Evolutionary conservation across 2,113 vertebrate species (phyloP).

Genomic region (Oxyura jamaicensis): DNA sequence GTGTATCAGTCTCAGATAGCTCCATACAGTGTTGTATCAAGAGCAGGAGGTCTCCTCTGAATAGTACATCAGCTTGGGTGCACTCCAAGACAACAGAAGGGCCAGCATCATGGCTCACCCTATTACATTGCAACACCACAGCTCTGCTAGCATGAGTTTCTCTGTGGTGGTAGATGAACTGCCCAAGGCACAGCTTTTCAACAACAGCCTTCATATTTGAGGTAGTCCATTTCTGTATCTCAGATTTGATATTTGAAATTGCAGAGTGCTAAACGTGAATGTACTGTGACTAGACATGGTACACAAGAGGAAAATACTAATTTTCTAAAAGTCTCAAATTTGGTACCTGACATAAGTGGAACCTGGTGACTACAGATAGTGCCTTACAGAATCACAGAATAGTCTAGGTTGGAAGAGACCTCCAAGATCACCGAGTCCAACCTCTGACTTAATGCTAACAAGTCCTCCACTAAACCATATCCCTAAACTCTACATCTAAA

Average conservation of each 20-base stretch:
- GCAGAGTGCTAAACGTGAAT: background rate
- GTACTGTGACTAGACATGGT: background rate
- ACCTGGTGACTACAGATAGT: background rate
- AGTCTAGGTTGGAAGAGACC: no score
- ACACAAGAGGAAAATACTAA: accelerated
- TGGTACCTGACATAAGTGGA: background rate
- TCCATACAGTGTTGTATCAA: background rate
- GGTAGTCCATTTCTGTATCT: background rate
- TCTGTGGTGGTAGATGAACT: background rate
- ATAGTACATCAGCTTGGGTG: background rate
- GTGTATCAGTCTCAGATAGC: background rate
- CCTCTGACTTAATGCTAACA: no score
- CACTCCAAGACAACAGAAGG: background rate
- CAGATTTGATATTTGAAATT: background rate
- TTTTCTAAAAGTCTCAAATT: background rate
- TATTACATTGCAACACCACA: background rate
- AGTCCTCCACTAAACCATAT: no score
- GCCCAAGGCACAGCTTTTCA: background rate
- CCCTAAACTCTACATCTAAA: no score
- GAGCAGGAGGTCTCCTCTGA: background rate
- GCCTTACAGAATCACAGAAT: no score
- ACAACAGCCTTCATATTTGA: background rate
- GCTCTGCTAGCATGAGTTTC: background rate
- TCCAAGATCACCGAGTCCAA: no score
- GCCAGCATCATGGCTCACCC: background rate